Evolutionary conservation across 1,140 invertebrate genomes (phyloP), one percentile per base, ranked within the genome.

Genomic region (Apis laboriosa): DNA sequence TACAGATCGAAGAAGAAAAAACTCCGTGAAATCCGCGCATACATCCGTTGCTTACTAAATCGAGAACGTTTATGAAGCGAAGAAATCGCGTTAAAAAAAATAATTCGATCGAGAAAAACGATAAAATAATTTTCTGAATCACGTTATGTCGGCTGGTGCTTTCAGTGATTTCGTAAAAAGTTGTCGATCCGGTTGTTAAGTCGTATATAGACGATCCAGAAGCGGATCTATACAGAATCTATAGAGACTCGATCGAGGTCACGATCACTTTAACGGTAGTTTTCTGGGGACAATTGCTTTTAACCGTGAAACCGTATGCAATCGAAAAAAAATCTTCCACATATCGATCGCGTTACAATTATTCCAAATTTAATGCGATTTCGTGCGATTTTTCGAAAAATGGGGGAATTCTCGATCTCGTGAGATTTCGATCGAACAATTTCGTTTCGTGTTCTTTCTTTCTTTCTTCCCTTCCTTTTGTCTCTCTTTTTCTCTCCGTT

Each of bases 251-350:
- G 63, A 88, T 88, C 71, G 86, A 88, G 86, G 86, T 87, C 86
- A 88, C 83, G 86, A 88, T 88, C 77, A 66, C 71, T 87, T 87
- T 87, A 88, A 88, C 86, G 86, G 86, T 88, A 88, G 78, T 88
- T 87, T 78, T 84, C 80, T 56, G 56, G 58, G 68, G 68, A 79
- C 85, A 84, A 63, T 86, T 78, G 70, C 58, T 77, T 74, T 78
- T 85, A 80, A 78, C 79, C 80, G 80, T 78, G 85, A 80, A 87
- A 84, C 58, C 13, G 15, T 60, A 56, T 28, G 34, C 21, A 43
- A 49, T 73, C 75, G 67, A 34, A 34, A 34, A 61, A 80, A 28
- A 8, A 43, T 43, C 19, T 19, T 28, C 12, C 55, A 21, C n/a
- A 4, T 0, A 17, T n/a, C 19, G 85, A 86, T 74, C 81, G 43